These are phyloP conservation scores for Cinclus cinclus DNA, from an alignment of 2,113 vertebrate species.

Conservation along the genomic window DNA sequence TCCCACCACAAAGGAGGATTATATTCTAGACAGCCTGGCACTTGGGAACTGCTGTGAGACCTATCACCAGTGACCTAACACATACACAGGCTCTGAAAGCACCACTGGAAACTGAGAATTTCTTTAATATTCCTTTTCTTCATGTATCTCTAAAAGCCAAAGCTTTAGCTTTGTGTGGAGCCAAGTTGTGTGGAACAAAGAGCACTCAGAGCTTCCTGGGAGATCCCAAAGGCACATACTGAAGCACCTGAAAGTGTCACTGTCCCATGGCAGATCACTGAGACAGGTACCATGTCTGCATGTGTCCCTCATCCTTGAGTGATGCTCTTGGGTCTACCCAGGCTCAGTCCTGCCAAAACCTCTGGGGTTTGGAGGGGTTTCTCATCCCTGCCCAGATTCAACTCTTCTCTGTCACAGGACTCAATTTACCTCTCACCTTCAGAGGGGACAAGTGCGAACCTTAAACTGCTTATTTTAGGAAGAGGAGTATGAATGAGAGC, in stretches of 20 bases:
- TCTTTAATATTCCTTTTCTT: not conserved
- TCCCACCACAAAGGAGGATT: not conserved
- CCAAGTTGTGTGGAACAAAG: not conserved
- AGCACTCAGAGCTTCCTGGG: not conserved
- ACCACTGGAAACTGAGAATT: not conserved
- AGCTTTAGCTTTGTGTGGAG: not conserved
- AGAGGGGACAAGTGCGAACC: not conserved
- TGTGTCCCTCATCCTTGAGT: not conserved
- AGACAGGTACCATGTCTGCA: fast-evolving
- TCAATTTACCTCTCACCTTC: not conserved
- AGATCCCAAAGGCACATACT: not conserved
- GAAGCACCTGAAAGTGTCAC: not conserved
- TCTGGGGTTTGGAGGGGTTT: not conserved
- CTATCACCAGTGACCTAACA: not conserved
- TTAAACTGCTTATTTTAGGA: not conserved
- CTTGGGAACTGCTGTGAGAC: not conserved
- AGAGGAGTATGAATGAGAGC: not conserved
- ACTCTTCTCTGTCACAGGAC: not conserved
- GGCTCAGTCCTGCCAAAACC: not conserved
- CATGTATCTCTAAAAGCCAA: not conserved
- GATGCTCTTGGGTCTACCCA: not conserved
- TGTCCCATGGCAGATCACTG: not conserved
- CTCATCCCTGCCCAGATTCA: not conserved
- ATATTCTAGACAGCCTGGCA: not conserved
- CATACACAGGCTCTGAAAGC: not conserved